These are phyloP conservation scores for Caenorhabditis sinica DNA, from an alignment of 2,888 invertebrate genomes.

Conservation along the genomic window DNA sequence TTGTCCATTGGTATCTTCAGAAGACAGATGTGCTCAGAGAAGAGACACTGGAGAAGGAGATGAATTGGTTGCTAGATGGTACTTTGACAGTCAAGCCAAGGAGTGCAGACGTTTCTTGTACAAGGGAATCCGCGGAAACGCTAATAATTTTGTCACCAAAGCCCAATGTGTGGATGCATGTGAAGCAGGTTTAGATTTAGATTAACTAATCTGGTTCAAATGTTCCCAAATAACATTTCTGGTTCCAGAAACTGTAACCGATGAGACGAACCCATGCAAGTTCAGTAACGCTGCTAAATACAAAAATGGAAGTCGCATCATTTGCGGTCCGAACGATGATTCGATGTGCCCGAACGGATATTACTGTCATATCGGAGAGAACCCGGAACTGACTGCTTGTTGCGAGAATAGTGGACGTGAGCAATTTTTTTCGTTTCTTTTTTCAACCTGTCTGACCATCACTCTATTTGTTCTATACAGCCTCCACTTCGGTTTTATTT, in stretches of 20 bases:
- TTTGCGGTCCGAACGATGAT: constrained; percentile 74
- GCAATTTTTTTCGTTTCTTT: constrained; percentile 35
- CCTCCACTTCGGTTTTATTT: constrained; percentile 31
- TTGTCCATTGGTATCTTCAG: constrained; percentile 74
- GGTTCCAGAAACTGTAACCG: constrained; percentile 62
- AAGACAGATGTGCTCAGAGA: constrained; percentile 75
- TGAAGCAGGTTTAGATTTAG: constrained; percentile 65
- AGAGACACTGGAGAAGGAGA: constrained; percentile 79
- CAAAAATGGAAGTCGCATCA: constrained; percentile 67
- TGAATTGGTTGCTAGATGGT: constrained; percentile 82
- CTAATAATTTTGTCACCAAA: constrained; percentile 82
- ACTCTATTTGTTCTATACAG: constrained; percentile 36
- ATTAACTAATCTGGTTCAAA: background rate
- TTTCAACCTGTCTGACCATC: background rate
- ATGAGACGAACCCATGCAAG: constrained; percentile 79
- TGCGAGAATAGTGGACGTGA: constrained; percentile 82
- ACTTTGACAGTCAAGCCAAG: constrained; percentile 76
- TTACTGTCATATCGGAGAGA: constrained; percentile 83
- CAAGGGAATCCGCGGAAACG: constrained; percentile 82
- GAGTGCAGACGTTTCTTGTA: constrained; percentile 81
- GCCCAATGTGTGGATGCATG: constrained; percentile 80
- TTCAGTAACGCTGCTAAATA: constrained; percentile 76
- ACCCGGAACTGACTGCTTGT: constrained; percentile 79
- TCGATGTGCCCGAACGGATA: constrained; percentile 79
- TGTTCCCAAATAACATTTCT: background rate